These are phyloP conservation scores for Diplodus puntazzo DNA, from an alignment of 2,797 vertebrate species.

Conservation along the genomic window DNA sequence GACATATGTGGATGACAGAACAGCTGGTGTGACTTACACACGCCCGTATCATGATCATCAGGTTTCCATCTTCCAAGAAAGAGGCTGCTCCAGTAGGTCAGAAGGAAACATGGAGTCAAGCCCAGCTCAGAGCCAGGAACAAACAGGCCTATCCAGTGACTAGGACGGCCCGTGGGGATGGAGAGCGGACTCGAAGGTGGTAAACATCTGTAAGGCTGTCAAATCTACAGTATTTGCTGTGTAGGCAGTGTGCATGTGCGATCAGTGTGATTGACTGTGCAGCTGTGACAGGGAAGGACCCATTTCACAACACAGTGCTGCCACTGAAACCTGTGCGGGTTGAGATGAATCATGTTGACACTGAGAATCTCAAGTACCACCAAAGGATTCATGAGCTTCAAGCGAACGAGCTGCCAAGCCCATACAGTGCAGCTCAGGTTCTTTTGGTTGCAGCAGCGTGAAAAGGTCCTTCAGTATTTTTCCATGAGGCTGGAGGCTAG, in stretches of 20 bases:
- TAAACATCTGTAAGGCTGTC: constrained; percentile 52
- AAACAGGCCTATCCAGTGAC: constrained; percentile 61
- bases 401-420: constrained; percentile 35
- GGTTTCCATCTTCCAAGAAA: constrained; percentile 65
- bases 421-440: constrained; percentile 38
- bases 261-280: constrained; percentile 28
- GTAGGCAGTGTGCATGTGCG: neutral
- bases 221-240: neutral
- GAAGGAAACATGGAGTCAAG: constrained; percentile 50
- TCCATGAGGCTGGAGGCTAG: constrained; percentile 43
- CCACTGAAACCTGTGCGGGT: constrained; percentile 15
- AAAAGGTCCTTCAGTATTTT: constrained; percentile 61
- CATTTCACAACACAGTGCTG: constrained; percentile 15
- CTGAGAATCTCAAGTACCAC: constrained; percentile 40
- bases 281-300: constrained; percentile 16
- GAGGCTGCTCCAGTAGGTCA: constrained; percentile 21
- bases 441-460: constrained; percentile 17
- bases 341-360: constrained; percentile 55
- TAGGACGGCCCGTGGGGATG: neutral
- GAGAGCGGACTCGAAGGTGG: constrained; percentile 22
- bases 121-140: constrained; percentile 23
- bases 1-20: constrained; percentile 41
- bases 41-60: constrained; percentile 45
- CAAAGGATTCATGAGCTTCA: constrained; percentile 33
- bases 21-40: constrained; percentile 27